phyloP scores from a whole-genome alignment of 2,888 invertebrate species.

The Podotricha telesiphe region DNA sequence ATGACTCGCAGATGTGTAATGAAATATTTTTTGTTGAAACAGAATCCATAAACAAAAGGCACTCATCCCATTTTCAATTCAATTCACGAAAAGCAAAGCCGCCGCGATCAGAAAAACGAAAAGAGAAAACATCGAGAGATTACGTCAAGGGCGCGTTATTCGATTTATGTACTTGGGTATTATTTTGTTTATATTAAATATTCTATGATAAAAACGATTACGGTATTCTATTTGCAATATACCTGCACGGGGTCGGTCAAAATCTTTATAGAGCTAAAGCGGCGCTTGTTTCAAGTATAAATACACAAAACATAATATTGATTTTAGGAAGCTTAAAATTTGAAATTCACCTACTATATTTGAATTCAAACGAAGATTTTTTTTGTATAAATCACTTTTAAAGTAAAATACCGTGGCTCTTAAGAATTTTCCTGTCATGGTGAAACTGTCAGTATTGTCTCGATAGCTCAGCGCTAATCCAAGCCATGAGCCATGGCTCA shows the following conservation, averaged over 20 bases:
- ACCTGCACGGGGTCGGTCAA: too few relatives aligned
- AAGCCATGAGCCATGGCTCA: conserved; percentile 28
- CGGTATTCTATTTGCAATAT: conserved; percentile 3
- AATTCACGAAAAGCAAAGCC: conserved; percentile 59
- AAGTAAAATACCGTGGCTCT: neutral
- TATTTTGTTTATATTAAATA: conserved; percentile 29
- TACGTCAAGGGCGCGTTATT: conserved; percentile 48
- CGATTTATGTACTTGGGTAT: conserved; percentile 39
- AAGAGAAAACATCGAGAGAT: conserved; percentile 48
- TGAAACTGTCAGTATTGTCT: conserved; percentile 22
- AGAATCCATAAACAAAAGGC: conserved; percentile 58
- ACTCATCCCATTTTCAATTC: conserved; percentile 61
- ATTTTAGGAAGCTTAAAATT: neutral
- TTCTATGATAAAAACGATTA: conserved; percentile 12
- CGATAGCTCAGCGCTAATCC: conserved; percentile 32
- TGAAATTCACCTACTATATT: too few relatives aligned
- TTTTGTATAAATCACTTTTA: neutral
- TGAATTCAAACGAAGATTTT: neutral
- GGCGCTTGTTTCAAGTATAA: too few relatives aligned
- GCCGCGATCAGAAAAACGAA: conserved; percentile 45
- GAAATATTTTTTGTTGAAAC: conserved; percentile 48
- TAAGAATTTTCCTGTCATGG: neutral
- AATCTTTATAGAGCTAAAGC: neutral
- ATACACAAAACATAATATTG: neutral
- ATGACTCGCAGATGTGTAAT: conserved; percentile 41